Evolutionary conservation across 2,888 invertebrate species (phyloP), one percentile per base, ranked within the genome.

Genomic region (Heteromyza rotundicornis): DNA sequence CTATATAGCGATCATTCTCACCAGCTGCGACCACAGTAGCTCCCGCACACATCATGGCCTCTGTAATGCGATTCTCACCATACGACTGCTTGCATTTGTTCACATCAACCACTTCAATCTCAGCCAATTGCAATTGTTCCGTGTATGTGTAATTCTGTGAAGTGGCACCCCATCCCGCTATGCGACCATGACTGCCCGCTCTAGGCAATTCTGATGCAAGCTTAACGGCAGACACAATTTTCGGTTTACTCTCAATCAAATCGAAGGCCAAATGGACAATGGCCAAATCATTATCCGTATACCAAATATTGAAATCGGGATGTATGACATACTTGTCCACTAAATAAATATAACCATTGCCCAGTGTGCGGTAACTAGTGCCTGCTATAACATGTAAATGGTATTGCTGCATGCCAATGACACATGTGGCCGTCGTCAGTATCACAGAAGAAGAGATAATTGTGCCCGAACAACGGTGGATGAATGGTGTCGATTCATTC

Each of bases 201-300:
- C 24, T 5, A 0, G 74, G 67, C 1, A 64, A 35, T n/a, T 66
- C 59, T 2, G 61, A 65, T 1, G 71, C 66, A 68, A 80, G 24
- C 27, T 68, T 40, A 17, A 80, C 73, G 2, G 77, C 65, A 10
- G 16, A 14, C 5, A 55, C 67, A 70, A 0, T 81, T 78, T 32
- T 73, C 74, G 12, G 71, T 70, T 60, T 74, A 70, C 27, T 81
- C 76, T n/a, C 79, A 27, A 0, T 74, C 74, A 62, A 80, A 50
- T 1, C 73, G 71, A 0, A 68, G 1, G 60, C 68, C n/a, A 81
- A 51, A 0, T 71, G 50, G 2, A 81, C 57, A 1, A 89, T 65
- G 0, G 88, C 88, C 12, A 89, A 77, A 58, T 89, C 89, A 63
- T 84, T 85, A 62, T 88, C 86, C 79, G 84, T 85, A 1, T 2